Evolutionary conservation across 2,888 invertebrate genomes (phyloP).

Genomic region (Trachelus troglodyta): DNA sequence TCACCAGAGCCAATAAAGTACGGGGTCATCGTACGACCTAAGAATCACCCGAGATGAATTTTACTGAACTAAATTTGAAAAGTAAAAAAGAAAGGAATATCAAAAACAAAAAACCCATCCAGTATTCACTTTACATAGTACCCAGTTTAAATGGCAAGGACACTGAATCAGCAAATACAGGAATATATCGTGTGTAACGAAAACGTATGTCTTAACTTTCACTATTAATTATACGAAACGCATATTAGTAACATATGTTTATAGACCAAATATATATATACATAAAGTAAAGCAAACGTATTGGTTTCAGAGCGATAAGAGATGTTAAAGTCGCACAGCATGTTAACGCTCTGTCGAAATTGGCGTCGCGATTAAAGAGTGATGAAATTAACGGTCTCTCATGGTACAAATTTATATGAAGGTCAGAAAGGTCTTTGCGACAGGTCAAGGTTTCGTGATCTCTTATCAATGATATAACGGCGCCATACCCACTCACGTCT

Average conservation of each 20-base stretch:
- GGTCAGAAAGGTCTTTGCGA: neutral
- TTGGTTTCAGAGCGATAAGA: neutral
- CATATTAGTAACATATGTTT: neutral
- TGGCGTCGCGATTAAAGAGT: neutral
- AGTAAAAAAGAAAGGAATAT: neutral
- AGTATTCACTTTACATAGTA: neutral
- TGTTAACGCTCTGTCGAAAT: neutral
- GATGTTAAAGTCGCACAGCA: neutral
- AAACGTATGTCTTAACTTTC: neutral
- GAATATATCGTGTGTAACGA: neutral
- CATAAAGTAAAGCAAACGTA: too few species aligned
- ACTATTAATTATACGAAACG: neutral
- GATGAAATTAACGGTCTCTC: neutral
- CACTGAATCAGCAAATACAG: neutral
- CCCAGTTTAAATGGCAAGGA: neutral
- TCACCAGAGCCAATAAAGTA: neutral
- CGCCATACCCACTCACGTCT: neutral
- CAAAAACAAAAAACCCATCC: neutral
- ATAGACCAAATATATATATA: neutral
- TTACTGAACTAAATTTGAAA: neutral
- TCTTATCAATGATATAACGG: slow-evolving; percentile 13
- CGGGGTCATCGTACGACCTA: neutral
- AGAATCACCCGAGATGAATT: neutral
- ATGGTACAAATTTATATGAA: neutral
- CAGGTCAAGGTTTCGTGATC: slow-evolving; percentile 8